A percentile compares a stretch with the other conserved stretches of the same genome.
Evolutionary conservation across 2,113 vertebrate species (phyloP).

Genomic region (Mystacornis crossleyi): DNA sequence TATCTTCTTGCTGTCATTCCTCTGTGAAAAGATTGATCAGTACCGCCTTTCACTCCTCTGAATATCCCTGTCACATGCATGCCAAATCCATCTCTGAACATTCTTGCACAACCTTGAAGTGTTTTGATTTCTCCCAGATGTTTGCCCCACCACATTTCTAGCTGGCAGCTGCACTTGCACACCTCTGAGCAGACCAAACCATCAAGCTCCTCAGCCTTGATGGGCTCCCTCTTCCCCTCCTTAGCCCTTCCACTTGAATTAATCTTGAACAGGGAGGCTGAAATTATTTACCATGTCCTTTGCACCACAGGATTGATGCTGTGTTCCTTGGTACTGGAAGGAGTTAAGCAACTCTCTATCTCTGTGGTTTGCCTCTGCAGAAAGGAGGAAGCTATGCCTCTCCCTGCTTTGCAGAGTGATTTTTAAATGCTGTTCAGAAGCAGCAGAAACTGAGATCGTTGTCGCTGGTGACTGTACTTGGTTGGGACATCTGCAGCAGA

Average conservation of each 20-base stretch:
- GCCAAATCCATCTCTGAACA: fast-evolving
- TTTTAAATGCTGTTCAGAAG: neutral
- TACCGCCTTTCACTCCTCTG: neutral
- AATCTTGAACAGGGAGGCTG: neutral
- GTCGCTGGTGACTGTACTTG: neutral
- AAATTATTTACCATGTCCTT: fast-evolving
- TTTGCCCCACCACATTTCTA: neutral
- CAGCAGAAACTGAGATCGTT: neutral
- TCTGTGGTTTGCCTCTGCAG: conserved; percentile 7
- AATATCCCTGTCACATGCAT: neutral
- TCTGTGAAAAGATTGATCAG: neutral
- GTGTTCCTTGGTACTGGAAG: neutral
- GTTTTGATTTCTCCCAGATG: neutral
- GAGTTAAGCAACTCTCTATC: neutral
- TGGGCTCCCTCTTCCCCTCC: neutral
- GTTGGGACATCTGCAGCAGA: neutral
- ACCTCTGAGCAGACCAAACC: neutral
- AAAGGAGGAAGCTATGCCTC: neutral
- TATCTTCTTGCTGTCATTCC: neutral
- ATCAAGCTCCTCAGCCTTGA: neutral
- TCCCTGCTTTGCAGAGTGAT: neutral
- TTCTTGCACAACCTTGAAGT: neutral
- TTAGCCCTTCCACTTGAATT: neutral
- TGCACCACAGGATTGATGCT: fast-evolving
- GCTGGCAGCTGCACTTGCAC: neutral